phyloP scores from a whole-genome alignment of 2,888 invertebrate genomes.

The Branchellion lobata region DNA sequence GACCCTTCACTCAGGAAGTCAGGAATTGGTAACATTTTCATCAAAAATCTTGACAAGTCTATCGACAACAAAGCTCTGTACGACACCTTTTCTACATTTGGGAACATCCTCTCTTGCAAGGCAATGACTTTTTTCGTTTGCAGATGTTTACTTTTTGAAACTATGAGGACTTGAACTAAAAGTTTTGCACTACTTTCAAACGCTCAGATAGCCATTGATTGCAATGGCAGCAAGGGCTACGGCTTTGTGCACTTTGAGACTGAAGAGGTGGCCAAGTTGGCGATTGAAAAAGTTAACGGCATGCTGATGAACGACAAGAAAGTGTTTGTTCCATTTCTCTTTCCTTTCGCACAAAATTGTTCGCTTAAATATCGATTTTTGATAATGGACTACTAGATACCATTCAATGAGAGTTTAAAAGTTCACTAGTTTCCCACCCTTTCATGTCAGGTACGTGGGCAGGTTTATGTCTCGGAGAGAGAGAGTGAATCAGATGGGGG shows the following conservation, averaged over 20 bases:
- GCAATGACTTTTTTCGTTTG: no score
- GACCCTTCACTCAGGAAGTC: slow-evolving; percentile 97
- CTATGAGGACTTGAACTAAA: slow-evolving; percentile 91
- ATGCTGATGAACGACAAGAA: slow-evolving; percentile 99
- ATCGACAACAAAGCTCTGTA: slow-evolving; percentile 99
- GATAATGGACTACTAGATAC: neutral
- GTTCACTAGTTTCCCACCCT: neutral
- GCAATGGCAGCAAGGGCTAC: slow-evolving; percentile 92
- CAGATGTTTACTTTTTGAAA: slow-evolving; percentile 68
- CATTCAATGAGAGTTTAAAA: neutral
- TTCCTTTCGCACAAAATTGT: neutral
- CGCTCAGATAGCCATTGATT: slow-evolving; percentile 77
- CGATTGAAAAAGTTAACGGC: slow-evolving; percentile 96
- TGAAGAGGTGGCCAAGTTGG: slow-evolving; percentile 93
- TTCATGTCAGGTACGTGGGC: slow-evolving; percentile 68
- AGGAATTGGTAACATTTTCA: slow-evolving; percentile 98
- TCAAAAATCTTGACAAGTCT: slow-evolving; percentile 92
- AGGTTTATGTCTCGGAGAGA: slow-evolving; percentile 96
- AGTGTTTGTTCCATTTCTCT: slow-evolving; percentile 69
- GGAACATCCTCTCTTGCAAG: slow-evolving; percentile 97
- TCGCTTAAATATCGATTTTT: neutral
- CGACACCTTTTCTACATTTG: slow-evolving; percentile 98
- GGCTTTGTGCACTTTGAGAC: slow-evolving; percentile 99
- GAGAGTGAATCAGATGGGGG: slow-evolving; percentile 95
- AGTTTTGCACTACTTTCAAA: slow-evolving; percentile 85